A percentile compares a stretch with the other conserved stretches of the same genome.
These are phyloP conservation scores for Leptestheria dahalacensis DNA, from an alignment of 1,140 invertebrate genomes.

Conservation along the genomic window DNA sequence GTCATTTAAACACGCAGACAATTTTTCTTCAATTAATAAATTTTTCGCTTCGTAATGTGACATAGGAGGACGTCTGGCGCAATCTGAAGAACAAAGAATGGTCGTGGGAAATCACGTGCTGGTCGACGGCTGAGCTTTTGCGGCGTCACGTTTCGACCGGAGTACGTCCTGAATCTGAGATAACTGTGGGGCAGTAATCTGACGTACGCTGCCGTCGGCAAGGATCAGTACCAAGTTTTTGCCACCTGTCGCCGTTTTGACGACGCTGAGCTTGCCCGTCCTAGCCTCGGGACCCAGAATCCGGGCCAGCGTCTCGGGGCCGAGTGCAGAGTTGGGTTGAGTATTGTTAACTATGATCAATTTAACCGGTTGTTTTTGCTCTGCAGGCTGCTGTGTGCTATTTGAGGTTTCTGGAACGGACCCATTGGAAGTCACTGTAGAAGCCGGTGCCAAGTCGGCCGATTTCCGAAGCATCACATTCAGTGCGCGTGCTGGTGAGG, in stretches of 20 bases:
- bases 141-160: background rate
- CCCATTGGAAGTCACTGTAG: background rate
- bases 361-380: background rate
- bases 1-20: too few species aligned
- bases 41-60: too few species aligned
- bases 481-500: too few species aligned
- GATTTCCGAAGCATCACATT: background rate
- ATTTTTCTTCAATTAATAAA: too few species aligned
- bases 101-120: background rate
- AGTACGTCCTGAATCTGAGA: background rate
- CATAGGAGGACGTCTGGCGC: too few species aligned
- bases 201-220: background rate
- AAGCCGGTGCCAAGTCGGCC: background rate
- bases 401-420: background rate
- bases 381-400: background rate
- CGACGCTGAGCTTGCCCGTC: background rate
- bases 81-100: too few species aligned
- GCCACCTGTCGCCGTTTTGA: background rate
- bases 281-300: background rate
- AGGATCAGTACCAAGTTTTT: background rate
- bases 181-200: background rate
- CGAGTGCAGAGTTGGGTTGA: background rate
- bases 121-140: background rate
- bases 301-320: background rate
- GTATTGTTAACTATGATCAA: background rate